Conservation (phyloP, 2,797 vertebrate species). For the Novumbra hubbsi region DNA sequence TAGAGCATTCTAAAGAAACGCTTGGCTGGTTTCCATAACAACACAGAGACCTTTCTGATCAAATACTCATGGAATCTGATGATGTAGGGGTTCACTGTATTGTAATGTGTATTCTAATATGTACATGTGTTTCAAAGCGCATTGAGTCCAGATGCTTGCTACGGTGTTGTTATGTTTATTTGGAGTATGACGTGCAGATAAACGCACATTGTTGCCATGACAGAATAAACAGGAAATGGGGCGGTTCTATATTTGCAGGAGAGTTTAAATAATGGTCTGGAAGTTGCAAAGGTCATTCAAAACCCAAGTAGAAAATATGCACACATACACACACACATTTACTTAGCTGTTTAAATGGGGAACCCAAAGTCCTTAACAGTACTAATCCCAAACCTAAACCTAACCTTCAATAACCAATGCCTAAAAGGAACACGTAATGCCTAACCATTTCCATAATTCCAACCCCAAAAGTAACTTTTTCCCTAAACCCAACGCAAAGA, state of each 20-base stretch:
- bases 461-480: no score
- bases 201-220: conserved; percentile 59
- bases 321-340: not conserved
- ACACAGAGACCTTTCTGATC: conserved; percentile 42
- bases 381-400: no score
- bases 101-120: not conserved
- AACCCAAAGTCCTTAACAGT: no score
- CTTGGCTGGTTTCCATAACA: conserved; percentile 45
- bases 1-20: conserved; percentile 56
- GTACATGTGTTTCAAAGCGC: not conserved
- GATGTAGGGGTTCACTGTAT: not conserved
- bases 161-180: conserved; percentile 41
- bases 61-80: conserved; percentile 29
- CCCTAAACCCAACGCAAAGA: no score
- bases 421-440: no score
- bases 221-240: conserved; percentile 68
- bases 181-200: conserved; percentile 32
- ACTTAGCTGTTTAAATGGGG: no score
- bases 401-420: no score
- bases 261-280: conserved; percentile 40
- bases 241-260: conserved; percentile 42
- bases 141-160: conserved; percentile 11
- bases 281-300: conserved; percentile 54
- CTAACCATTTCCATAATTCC: no score
- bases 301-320: conserved; percentile 53